Evolutionary conservation across 2,113 vertebrate genomes (phyloP).

Genomic region (Vicugna pacos): DNA sequence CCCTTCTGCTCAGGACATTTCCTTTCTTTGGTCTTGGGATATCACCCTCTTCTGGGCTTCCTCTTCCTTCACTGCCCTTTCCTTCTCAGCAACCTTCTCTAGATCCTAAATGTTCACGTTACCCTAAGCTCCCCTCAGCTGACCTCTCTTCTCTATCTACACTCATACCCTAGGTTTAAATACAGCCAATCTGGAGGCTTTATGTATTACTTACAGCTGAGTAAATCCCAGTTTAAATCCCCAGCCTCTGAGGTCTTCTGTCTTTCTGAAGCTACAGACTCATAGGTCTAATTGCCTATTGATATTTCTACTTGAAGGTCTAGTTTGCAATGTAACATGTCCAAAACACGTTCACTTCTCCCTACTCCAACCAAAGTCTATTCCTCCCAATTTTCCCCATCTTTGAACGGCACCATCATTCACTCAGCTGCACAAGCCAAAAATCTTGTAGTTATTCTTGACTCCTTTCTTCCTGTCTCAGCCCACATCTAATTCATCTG

Average conservation of each 20-base stretch:
- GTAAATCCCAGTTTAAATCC: not conserved
- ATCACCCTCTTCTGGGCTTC: not conserved
- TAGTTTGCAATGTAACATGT: not conserved
- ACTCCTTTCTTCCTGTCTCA: not conserved
- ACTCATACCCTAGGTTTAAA: not conserved
- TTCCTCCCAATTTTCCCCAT: not conserved
- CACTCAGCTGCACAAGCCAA: not conserved
- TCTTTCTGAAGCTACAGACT: not conserved
- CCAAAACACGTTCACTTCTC: not conserved
- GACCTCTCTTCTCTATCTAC: not conserved
- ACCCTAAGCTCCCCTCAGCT: not conserved
- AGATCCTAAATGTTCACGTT: not conserved
- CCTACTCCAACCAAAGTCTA: not conserved
- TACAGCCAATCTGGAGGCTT: not conserved
- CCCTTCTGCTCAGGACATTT: not conserved
- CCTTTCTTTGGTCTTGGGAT: not conserved
- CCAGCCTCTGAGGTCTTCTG: not conserved
- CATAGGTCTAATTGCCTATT: not conserved
- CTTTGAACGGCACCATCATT: constrained; percentile 10
- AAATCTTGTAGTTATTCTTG: not conserved
- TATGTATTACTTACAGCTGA: not conserved
- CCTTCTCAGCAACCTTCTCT: not conserved
- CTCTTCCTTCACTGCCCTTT: not conserved
- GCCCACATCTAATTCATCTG: not conserved
- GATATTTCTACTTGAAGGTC: not conserved